Evolutionary conservation across 1,140 invertebrate species (phyloP).

Genomic region (Nasonia longicornis): DNA sequence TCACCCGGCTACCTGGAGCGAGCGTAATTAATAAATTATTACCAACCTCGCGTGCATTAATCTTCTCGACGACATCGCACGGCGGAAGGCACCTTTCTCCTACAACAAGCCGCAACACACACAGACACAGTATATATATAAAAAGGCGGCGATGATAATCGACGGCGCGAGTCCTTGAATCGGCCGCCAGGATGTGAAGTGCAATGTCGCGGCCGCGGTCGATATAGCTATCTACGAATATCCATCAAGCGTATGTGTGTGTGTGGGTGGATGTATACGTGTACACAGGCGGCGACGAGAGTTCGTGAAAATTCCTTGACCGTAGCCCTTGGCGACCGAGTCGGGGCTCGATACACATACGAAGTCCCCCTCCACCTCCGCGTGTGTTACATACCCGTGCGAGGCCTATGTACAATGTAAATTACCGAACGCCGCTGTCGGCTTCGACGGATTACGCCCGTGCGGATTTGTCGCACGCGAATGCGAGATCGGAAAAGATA

Average conservation of each 20-base stretch:
- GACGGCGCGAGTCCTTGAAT: slow-evolving; percentile 34
- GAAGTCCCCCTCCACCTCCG: not conserved
- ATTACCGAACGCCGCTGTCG: not conserved
- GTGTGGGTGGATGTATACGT: not conserved
- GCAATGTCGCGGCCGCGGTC: slow-evolving; percentile 44
- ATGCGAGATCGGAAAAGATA: not conserved
- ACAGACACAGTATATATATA: not conserved
- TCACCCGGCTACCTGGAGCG: too few relatives aligned
- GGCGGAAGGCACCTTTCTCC: not conserved
- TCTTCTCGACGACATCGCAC: not conserved
- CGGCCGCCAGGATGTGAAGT: slow-evolving; percentile 37
- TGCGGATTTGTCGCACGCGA: too few relatives aligned
- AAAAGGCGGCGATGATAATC: slow-evolving; percentile 9
- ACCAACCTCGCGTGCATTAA: not conserved
- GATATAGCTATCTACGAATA: slow-evolving; percentile 15
- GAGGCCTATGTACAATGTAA: not conserved
- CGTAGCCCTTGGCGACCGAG: slow-evolving; percentile 9
- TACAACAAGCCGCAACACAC: not conserved
- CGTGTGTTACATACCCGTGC: not conserved
- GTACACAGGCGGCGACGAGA: not conserved
- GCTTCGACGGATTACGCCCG: not conserved
- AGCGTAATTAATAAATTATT: slow-evolving; percentile 14
- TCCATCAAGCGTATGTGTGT: not conserved
- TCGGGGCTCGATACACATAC: not conserved
- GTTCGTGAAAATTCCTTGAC: slow-evolving; percentile 43